Evolutionary conservation across 2,113 vertebrate genomes (phyloP), one percentile per base, ranked within the genome.

Genomic region (Eurystomus gularis): DNA sequence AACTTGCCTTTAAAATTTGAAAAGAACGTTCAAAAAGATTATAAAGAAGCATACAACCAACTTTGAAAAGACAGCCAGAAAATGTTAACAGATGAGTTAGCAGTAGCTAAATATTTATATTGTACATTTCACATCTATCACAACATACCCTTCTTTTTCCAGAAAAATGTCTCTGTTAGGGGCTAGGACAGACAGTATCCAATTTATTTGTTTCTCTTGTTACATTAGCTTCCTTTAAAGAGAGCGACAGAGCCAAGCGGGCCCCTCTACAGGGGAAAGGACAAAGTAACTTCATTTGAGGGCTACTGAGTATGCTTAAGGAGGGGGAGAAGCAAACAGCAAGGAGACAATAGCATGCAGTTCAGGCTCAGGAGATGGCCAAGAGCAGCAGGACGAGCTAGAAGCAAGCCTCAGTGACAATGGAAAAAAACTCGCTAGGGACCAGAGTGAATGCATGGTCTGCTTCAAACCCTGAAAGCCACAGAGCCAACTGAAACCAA

Each of bases 401-500:
- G 69, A 92, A 77, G 46, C 6, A 24, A 81, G 52, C 29, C 77
- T 76, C 39, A 78, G 16, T 9, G 24, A 66, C 91, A 91, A 78
- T 8, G 26, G 72, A 18, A 35, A 39, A 33, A 35, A 60, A 9
- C 17, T 71, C 17, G 2, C 69, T 24, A n/a, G 42, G 39, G 48
- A 71, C 39, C 35, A 55, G 21, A 55, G 26, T 9, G 39, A 82
- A 84, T 42, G 80, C 12, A 4, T 26, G 66, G 25, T 66, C 80
- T 94, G 18, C 86, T 89, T 76, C 72, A 82, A n/a, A 60, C 52
- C 73, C 57, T 0, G 2, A 94, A 93, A 88, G 88, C 82, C 88
- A 88, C 93, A 84, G 77, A 84, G 39, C 51, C 86, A 57, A 62
- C 72, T 86, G 83, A 92, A 94, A 82, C 46, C 64, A 90, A 86